A percentile compares a stretch with the other conserved stretches of the same genome.
Evolutionary conservation across 2,888 invertebrate genomes (phyloP).

Genomic region (Liposcelis brunnea): DNA sequence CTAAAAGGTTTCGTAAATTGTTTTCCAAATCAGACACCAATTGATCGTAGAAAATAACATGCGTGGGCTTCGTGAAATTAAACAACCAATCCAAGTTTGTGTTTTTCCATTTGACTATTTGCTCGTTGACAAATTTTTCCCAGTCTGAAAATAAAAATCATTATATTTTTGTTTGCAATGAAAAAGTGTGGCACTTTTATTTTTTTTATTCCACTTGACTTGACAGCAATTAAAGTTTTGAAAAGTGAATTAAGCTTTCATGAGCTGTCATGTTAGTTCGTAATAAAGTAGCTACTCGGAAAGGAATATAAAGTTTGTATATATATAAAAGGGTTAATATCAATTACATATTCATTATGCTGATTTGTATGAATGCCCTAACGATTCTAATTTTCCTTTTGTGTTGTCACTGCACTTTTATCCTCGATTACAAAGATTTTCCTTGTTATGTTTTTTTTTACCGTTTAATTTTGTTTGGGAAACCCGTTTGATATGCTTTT

Average conservation of each 20-base stretch:
- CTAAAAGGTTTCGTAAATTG: slow-evolving; percentile 38
- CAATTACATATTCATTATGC: background rate
- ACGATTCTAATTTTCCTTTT: too few relatives aligned
- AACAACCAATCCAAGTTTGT: slow-evolving; percentile 53
- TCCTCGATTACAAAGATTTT: too few relatives aligned
- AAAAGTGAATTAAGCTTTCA: background rate
- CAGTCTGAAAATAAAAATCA: slow-evolving; percentile 39
- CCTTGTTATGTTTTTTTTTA: too few relatives aligned
- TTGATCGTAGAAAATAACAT: slow-evolving; percentile 52
- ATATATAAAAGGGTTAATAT: background rate
- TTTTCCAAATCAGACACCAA: slow-evolving; percentile 41
- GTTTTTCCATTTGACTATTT: slow-evolving; percentile 47
- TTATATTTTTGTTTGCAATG: too few relatives aligned
- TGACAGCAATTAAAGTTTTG: slow-evolving; percentile 4
- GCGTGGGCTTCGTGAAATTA: slow-evolving; percentile 47
- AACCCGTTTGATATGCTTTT: too few relatives aligned
- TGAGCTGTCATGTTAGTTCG: background rate
- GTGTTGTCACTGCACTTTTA: too few relatives aligned
- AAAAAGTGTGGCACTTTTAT: background rate
- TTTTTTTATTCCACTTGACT: background rate
- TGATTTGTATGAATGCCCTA: too few relatives aligned
- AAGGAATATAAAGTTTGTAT: background rate
- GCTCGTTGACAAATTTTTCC: slow-evolving; percentile 48
- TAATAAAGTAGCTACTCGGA: background rate
- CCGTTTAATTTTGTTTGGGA: too few relatives aligned